Evolutionary conservation across 2,113 vertebrate species (phyloP).

Genomic region (Melanerpes aurifrons): DNA sequence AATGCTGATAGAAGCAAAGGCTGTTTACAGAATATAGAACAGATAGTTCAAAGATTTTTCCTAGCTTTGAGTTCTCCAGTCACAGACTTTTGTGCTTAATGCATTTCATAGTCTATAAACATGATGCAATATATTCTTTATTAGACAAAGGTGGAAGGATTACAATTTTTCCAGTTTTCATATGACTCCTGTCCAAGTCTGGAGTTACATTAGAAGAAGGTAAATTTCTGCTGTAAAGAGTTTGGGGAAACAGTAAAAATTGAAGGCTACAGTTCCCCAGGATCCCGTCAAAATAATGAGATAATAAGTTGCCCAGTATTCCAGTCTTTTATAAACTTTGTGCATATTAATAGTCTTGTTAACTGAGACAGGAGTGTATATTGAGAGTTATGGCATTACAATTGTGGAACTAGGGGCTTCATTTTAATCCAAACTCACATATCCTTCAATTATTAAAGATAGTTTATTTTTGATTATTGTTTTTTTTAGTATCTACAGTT

Average conservation of each 20-base stretch:
- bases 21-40: constrained; percentile 64
- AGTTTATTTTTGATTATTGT: background rate
- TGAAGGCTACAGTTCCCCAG: background rate
- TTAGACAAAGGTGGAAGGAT: background rate
- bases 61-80: constrained; percentile 55
- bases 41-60: constrained; percentile 60
- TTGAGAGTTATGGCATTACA: background rate
- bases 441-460: background rate
- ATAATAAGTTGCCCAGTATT: background rate
- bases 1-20: constrained; percentile 60
- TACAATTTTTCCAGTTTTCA: constrained; percentile 23
- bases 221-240: background rate
- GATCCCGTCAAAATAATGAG: background rate
- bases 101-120: constrained; percentile 50
- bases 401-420: background rate
- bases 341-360: background rate
- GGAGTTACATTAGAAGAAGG: background rate
- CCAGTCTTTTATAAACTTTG: background rate
- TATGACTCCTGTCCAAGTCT: background rate
- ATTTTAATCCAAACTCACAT: background rate
- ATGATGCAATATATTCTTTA: background rate
- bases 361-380: background rate
- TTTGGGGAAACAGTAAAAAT: background rate
- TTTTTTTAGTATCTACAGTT: background rate
- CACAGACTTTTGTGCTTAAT: constrained; percentile 41